phyloP scores from a whole-genome alignment of 2,113 vertebrate genomes.

The Misgurnus anguillicaudatus region DNA sequence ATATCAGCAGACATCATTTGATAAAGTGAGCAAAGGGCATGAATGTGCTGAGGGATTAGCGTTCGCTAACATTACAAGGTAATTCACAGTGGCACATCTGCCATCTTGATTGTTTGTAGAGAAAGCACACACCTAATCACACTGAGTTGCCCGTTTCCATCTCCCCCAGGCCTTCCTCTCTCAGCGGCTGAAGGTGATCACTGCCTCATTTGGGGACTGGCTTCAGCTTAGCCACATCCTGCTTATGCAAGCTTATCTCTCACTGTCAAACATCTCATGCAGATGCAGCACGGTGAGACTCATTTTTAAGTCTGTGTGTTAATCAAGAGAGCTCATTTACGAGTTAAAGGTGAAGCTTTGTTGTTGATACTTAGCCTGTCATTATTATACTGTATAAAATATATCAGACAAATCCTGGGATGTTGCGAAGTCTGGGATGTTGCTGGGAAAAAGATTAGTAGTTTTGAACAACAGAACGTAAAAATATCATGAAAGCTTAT shows the following conservation, averaged over 20 bases:
- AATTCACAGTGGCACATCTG: constrained; percentile 53
- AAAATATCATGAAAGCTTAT: no score
- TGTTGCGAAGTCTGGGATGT: no score
- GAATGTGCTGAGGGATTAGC: constrained; percentile 44
- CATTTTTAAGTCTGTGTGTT: constrained; percentile 9
- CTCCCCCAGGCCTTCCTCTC: constrained; percentile 22
- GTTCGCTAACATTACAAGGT: constrained; percentile 37
- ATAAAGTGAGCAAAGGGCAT: constrained; percentile 37
- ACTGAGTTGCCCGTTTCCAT: constrained; percentile 26
- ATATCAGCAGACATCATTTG: constrained; percentile 30
- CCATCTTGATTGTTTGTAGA: constrained; percentile 54
- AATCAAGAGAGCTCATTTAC: constrained; percentile 16
- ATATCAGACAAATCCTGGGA: no score
- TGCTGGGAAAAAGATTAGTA: no score
- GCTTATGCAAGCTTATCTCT: constrained; percentile 45
- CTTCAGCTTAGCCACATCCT: constrained; percentile 45
- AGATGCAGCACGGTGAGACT: constrained; percentile 14
- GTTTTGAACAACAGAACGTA: no score
- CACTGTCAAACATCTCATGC: constrained; percentile 42
- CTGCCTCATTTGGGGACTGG: constrained; percentile 30
- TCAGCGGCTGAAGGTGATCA: constrained; percentile 48
- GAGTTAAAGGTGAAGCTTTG: neutral
- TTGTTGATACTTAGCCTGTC: neutral
- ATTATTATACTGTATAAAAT: no score
- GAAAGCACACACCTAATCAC: constrained; percentile 38